These are phyloP conservation scores for Synergus itoensis DNA, from an alignment of 2,888 invertebrate genomes.

Conservation along the genomic window DNA sequence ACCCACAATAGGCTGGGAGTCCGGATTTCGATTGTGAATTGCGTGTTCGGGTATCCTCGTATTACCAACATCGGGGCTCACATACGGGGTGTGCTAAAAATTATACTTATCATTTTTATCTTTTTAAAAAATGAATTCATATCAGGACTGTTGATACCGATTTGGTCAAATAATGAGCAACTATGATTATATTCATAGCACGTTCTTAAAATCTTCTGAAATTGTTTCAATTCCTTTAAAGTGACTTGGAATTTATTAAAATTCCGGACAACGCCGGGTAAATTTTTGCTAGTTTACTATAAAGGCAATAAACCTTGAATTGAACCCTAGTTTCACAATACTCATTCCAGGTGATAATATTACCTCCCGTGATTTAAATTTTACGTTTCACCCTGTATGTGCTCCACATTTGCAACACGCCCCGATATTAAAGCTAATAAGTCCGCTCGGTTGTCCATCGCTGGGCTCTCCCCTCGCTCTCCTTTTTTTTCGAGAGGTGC, in stretches of 20 bases:
- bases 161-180: too few relatives aligned
- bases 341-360: background rate
- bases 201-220: too few relatives aligned
- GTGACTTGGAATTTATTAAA: too few relatives aligned
- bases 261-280: too few relatives aligned
- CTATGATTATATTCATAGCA: too few relatives aligned
- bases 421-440: slow-evolving; percentile 41
- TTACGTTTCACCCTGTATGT: slow-evolving; percentile 30
- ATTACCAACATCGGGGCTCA: slow-evolving; percentile 34
- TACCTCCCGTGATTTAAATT: slow-evolving; percentile 5
- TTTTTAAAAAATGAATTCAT: background rate
- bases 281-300: too few relatives aligned
- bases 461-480: background rate
- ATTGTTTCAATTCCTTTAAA: too few relatives aligned
- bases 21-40: slow-evolving; percentile 51
- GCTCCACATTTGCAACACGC: slow-evolving; percentile 21
- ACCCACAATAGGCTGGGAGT: slow-evolving; percentile 65
- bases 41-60: slow-evolving; percentile 30
- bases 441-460: slow-evolving; percentile 29
- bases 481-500: slow-evolving; percentile 24
- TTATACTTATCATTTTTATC: background rate
- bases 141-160: background rate
- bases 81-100: slow-evolving; percentile 8
- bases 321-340: background rate
- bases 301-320: background rate